A percentile compares a stretch with the other conserved stretches of the same genome.
Evolutionary conservation across 2,888 invertebrate species (phyloP).

Genomic region (Ditula angustiorana): DNA sequence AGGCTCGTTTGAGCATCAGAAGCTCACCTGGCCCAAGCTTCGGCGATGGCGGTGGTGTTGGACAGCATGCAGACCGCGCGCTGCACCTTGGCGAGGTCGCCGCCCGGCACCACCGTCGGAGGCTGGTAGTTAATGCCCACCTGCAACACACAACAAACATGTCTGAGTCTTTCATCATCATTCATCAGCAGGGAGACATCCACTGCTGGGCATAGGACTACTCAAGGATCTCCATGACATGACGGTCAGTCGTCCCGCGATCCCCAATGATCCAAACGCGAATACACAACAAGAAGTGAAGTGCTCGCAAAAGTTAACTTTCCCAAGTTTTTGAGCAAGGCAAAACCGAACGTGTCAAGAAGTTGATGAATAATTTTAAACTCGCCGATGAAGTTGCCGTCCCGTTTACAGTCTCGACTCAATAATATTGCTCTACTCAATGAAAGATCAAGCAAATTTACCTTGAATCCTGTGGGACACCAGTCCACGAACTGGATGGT

Average conservation of each 20-base stretch:
- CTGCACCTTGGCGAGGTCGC: slow-evolving; percentile 96
- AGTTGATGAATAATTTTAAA: not conserved
- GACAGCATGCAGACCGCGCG: slow-evolving; percentile 98
- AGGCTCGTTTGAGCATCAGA: not conserved
- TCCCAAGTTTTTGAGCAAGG: too few species aligned
- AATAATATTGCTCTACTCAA: not conserved
- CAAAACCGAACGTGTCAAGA: too few species aligned
- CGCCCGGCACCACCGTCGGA: slow-evolving; percentile 95
- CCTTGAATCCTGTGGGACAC: slow-evolving; percentile 93
- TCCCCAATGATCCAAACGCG: too few species aligned
- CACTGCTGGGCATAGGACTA: too few species aligned
- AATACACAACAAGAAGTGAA: too few species aligned
- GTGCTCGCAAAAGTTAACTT: too few species aligned
- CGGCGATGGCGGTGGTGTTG: slow-evolving; percentile 98
- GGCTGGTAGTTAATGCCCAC: slow-evolving; percentile 96
- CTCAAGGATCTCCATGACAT: too few species aligned
- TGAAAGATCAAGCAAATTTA: slow-evolving; percentile 40
- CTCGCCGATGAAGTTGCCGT: too few species aligned
- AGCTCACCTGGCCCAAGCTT: slow-evolving; percentile 94
- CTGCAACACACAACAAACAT: slow-evolving; percentile 48
- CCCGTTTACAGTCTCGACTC: too few species aligned
- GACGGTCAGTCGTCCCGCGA: too few species aligned
- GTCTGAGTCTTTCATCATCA: too few species aligned
- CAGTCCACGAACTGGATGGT: slow-evolving; percentile 96
- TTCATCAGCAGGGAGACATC: too few species aligned